Evolutionary conservation across 2,888 invertebrate species (phyloP), one percentile per base, ranked within the genome.

Genomic region (Dysmachus trigonus): DNA sequence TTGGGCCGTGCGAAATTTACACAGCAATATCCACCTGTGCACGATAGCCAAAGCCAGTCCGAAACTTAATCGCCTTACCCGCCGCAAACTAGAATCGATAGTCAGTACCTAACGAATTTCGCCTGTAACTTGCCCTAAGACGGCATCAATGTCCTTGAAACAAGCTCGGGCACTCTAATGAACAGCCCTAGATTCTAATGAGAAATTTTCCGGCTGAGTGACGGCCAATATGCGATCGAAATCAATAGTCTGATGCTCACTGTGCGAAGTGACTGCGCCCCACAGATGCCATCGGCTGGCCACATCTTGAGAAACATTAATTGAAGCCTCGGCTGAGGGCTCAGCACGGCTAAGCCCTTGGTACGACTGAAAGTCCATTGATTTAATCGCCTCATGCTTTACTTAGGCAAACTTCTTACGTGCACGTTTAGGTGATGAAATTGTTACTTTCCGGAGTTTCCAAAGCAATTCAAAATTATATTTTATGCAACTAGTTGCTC

Each of bases 161-260:
- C 27, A 10, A 47, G 10, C 62, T 22, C 10, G n/a, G 31, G 18
- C 18, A 81, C 62, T n/a, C n/a, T 81, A 81, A 81, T 53, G 51
- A 33, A 33, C 33, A 51, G 10, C 8, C 13, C 51, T n/a, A 5
- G 62, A 79, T 81, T 53, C 62, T 53, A 30, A 79, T 79, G 53
- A 81, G 81, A 53, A 81, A 53, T 81, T 81, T 81, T 10, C 35
- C 33, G 35, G 81, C n/a, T 62, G 81, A 53, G n/a, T 53, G 62
- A 53, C 31, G 31, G 31, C 53, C 31, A n/a, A 31, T 33, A 53
- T 31, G 47, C 47, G n/a, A n/a, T n/a, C 47, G 13, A 13, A 81
- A 53, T 81, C 81, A 35, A 62, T 53, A 81, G 27, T 13, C 3
- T 15, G n/a, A 31, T 53, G 22, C 13, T 13, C 13, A 2, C 35